A percentile compares a stretch with the other conserved stretches of the same genome.
Conservation (phyloP, 1,140 invertebrate genomes). For the Teleogryllus occipitalis region DNA sequence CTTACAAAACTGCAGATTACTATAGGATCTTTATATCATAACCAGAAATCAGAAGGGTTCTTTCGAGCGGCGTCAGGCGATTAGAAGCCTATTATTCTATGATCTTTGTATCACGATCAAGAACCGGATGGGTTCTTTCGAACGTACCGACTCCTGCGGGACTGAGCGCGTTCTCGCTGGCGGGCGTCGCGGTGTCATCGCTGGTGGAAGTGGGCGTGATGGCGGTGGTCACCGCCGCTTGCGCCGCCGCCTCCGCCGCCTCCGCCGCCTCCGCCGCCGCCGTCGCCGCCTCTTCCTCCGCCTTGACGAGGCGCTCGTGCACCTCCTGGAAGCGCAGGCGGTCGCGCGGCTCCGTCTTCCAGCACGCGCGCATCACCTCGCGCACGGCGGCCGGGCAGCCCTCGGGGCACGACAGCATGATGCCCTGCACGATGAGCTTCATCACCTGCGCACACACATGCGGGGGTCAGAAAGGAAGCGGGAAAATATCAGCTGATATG, state of each 20-base stretch:
- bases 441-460: constrained; percentile 49
- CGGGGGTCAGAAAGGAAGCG: no score
- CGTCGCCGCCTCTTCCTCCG: neutral
- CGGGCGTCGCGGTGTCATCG: no score
- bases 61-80: no score
- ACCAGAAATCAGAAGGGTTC: no score
- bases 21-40: no score
- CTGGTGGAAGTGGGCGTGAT: neutral
- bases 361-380: constrained; percentile 76
- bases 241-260: neutral
- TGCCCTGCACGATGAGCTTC: constrained; percentile 73
- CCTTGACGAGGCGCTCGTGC: constrained; percentile 33
- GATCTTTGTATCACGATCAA: no score
- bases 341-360: constrained; percentile 74
- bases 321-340: constrained; percentile 66
- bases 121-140: no score
- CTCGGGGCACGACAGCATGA: constrained; percentile 72
- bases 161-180: neutral
- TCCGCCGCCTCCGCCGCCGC: neutral
- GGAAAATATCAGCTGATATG: no score
- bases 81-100: no score
- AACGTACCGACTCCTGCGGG: neutral
- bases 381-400: constrained; percentile 69
- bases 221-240: neutral
- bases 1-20: no score